These are phyloP conservation scores for Knipowitschia caucasica DNA, from an alignment of 2,797 vertebrate genomes.

Conservation along the genomic window DNA sequence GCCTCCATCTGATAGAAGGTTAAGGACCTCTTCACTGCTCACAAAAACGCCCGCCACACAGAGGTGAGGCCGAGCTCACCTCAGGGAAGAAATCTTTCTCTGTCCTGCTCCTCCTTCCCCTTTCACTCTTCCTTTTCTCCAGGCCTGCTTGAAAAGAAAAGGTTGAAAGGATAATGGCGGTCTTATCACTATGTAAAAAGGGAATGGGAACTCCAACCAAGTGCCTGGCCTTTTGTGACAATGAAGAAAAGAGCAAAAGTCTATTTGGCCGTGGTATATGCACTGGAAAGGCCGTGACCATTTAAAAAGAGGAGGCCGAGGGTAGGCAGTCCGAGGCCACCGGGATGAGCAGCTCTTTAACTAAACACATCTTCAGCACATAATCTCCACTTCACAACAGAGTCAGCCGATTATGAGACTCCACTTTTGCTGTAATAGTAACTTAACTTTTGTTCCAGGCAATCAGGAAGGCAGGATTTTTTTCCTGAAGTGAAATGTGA, in stretches of 20 bases:
- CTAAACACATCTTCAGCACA: conserved; percentile 55
- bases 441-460: conserved; percentile 13
- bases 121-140: conserved; percentile 73
- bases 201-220: conserved; percentile 74
- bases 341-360: conserved; percentile 56
- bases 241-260: conserved; percentile 76
- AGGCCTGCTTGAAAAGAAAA: conserved; percentile 66
- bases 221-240: conserved; percentile 77
- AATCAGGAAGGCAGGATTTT: conserved; percentile 8
- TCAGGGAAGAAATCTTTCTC: conserved; percentile 77
- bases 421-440: conserved; percentile 26
- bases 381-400: conserved; percentile 38
- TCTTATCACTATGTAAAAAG: conserved; percentile 80
- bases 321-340: conserved; percentile 45
- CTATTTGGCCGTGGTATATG: conserved; percentile 64
- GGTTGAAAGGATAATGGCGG: conserved; percentile 79
- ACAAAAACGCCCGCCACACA: conserved; percentile 73
- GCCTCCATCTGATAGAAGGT: conserved; percentile 82
- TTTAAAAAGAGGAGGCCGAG: conserved; percentile 58
- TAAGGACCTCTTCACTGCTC: conserved; percentile 80
- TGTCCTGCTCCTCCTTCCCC: conserved; percentile 66
- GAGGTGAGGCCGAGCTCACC: conserved; percentile 73
- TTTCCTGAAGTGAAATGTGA: conserved; percentile 8
- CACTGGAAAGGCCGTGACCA: conserved; percentile 64
- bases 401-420: conserved; percentile 21